These are phyloP conservation scores for Puffinus mauretanicus DNA, from an alignment of 2,113 vertebrate genomes.

Conservation along the genomic window DNA sequence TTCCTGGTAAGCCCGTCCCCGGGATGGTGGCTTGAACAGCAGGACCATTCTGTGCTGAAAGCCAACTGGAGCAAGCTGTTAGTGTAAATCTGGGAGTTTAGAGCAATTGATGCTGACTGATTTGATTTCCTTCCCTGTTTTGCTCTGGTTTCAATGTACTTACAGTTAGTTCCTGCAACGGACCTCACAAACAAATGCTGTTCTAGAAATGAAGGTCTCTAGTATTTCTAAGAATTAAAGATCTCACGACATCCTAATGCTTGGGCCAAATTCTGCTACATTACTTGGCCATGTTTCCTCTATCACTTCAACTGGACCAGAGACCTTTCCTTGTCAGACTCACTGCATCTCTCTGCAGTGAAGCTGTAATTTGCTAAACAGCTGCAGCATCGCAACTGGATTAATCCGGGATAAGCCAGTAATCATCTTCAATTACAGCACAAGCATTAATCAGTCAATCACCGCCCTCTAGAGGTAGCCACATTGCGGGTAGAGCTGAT, in stretches of 20 bases:
- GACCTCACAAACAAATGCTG: background rate
- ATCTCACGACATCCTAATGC: background rate
- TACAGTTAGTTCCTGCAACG: background rate
- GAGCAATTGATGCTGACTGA: background rate
- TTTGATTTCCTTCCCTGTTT: background rate
- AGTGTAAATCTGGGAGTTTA: background rate
- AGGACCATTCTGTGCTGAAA: background rate
- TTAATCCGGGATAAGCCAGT: background rate
- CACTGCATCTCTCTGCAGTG: background rate
- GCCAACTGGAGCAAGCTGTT: background rate
- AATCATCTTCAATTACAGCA: background rate
- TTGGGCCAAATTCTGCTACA: background rate
- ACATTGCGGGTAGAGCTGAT: fast-evolving
- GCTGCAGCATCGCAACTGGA: background rate
- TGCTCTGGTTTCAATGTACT: background rate
- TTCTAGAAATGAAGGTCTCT: background rate
- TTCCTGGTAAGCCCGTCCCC: background rate
- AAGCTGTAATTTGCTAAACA: background rate
- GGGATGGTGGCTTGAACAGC: background rate
- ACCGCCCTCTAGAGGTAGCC: slow-evolving; percentile 35
- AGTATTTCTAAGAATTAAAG: background rate
- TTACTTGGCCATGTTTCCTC: background rate
- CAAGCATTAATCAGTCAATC: background rate
- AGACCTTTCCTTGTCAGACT: background rate
- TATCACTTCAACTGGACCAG: background rate